Evolutionary conservation across 2,113 vertebrate species (phyloP).

Genomic region (Catharus bicknelli): DNA sequence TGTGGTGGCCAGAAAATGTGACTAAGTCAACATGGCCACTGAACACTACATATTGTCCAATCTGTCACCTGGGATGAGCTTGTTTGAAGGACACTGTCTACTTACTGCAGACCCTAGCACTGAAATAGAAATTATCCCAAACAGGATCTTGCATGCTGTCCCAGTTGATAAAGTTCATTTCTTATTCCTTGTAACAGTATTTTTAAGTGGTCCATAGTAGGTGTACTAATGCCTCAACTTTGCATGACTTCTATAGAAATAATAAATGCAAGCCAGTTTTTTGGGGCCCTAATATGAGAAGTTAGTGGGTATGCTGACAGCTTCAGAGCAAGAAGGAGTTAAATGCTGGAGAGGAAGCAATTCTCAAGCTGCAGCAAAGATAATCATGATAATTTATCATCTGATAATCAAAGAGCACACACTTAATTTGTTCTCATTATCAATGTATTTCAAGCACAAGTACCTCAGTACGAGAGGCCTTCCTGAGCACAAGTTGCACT

Average conservation of each 20-base stretch:
- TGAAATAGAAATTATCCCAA: neutral
- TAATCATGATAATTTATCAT: conserved; percentile 70
- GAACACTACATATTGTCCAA: neutral
- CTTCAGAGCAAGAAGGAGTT: conserved; percentile 51
- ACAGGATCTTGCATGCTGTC: neutral
- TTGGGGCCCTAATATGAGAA: neutral
- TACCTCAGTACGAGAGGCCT: conserved; percentile 24
- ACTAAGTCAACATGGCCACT: neutral
- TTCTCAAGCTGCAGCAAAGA: conserved; percentile 54
- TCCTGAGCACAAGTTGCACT: neutral
- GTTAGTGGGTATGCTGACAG: neutral
- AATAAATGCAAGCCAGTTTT: neutral
- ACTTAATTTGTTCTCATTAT: conserved; percentile 69
- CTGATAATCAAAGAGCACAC: conserved; percentile 66
- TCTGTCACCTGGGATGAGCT: neutral
- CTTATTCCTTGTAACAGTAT: neutral
- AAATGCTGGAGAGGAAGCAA: conserved; percentile 56
- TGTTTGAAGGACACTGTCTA: neutral
- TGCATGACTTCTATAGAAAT: neutral
- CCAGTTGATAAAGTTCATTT: neutral
- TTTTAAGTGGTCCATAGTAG: neutral
- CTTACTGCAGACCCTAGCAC: neutral
- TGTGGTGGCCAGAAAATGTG: neutral
- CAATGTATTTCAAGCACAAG: conserved; percentile 65
- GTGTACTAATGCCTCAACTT: neutral